Evolutionary conservation across 1,140 invertebrate genomes (phyloP).

Genomic region (Zelostemma sp.): DNA sequence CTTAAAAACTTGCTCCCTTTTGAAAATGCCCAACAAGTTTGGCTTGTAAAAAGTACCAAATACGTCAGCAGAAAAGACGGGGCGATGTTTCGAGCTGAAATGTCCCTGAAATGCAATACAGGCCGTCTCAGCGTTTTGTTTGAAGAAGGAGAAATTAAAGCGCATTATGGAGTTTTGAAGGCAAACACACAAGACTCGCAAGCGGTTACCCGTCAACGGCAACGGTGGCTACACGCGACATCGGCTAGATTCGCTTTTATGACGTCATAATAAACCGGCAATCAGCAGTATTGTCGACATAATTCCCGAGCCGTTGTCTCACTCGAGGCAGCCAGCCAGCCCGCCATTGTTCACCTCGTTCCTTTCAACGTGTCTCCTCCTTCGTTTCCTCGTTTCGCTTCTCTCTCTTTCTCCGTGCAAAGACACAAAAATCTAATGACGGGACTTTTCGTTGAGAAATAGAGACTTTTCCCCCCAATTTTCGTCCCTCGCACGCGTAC

Average conservation of each 20-base stretch:
- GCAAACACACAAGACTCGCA: constrained; percentile 30
- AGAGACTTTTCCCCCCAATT: neutral
- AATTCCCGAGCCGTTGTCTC: constrained; percentile 66
- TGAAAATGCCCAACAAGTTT: no score
- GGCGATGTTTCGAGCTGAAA: no score
- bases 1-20: no score
- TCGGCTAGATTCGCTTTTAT: constrained; percentile 65
- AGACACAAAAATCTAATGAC: constrained; percentile 13
- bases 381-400: constrained; percentile 15
- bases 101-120: no score
- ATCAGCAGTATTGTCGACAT: constrained; percentile 69
- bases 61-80: no score
- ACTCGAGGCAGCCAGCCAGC: constrained; percentile 46
- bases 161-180: no score
- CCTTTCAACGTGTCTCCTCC: constrained; percentile 28
- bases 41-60: no score
- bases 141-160: no score
- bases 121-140: no score
- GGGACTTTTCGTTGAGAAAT: neutral
- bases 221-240: constrained; percentile 50
- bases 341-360: constrained; percentile 48
- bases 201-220: constrained; percentile 59
- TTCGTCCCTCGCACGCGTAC: neutral
- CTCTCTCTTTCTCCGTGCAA: constrained; percentile 16
- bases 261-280: constrained; percentile 70